Base-by-base conservation (phyloP, 2,113 vertebrate genomes). In the Hoplias malabaricus region DNA sequence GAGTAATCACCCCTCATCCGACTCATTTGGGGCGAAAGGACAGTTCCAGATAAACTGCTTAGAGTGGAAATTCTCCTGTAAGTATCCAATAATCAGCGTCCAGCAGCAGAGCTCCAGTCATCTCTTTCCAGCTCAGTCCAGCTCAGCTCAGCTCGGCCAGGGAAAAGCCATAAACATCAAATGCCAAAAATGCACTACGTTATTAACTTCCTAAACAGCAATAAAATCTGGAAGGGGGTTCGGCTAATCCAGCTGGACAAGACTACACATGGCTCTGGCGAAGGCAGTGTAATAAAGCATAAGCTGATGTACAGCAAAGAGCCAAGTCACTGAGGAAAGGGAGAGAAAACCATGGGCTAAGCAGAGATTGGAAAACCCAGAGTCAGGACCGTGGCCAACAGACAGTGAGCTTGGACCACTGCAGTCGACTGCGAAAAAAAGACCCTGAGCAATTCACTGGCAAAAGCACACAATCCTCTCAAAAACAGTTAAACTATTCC, bases 251-350 rank as follows among this genome's bases (percentile, higher is more conserved):
- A 46, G 42, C 34, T 53, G 21, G 31, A 77, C 33, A 34, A 46
- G 29, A 46, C 33, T 27, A 29, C 50, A 56, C 16, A 31, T 10
- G 29, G 33, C 23, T 69, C 34, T 40, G 40, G 25, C 54, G 40
- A 59, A 70, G 19, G 62, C 16, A 36, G 54, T 38, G 11, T 29
- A 83, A 65, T 36, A 19, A 72, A 9, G 38, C 50, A 67, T 33
- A 80, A 86, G 57, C 65, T 46, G 50, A 75, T 59, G 66, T 68
- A 66, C 21, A 57, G 66, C 23, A 75, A 40, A 36, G 43, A 8
- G 27, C 34, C 46, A 80, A 13, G 19, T 65, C 68, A 66, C 42
- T 57, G 36, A 29, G 13, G 42, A 78, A 73, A 42, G 27, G 14
- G n/a, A 4, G 9, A 21, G 11, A 50, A 38, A 6, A 36, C n/a